Base-by-base conservation (phyloP, 2,888 invertebrate genomes). In the Teleogryllus oceanicus region DNA sequence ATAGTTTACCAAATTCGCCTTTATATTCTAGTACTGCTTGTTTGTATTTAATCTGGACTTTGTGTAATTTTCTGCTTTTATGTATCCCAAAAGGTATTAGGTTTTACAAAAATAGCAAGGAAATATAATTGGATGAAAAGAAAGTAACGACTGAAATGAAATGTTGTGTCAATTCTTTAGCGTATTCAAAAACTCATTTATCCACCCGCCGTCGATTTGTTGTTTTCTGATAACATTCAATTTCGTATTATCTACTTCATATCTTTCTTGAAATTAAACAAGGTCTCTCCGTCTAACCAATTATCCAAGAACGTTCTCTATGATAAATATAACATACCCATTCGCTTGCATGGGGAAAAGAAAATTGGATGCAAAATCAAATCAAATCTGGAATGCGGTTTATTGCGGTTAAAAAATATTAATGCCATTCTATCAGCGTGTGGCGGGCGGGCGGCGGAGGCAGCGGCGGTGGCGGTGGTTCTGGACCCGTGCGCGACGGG, bases 141-240 rank as follows among this genome's bases (percentile, higher is more conserved):
- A 37, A 37, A 37, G 37, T 37, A 37, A 37, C 37, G 37, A 8
- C 5, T 37, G 37, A 37, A 37, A 37, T 37, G 37, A 37, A 37
- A 37, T 37, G 37, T 37, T 37, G 37, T 37, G 37, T 8, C 37
- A 37, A 62, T 62, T 62, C 62, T n/a, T 62, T 62, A 62, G n/a
- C 62, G 62, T 16, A 62, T 62, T 62, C 62, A 62, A 62, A 62
- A 62, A 62, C 62, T 62, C 62, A n/a, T 62, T 62, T 18, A 62
- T 62, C 8, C 62, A 18, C 62, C 13, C 16, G 62, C n/a, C n/a
- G 62, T 62, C 62, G 62, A 62, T 62, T 62, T 62, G 62, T 62
- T 62, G 62, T n/a, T 62, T 62, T 62, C 62, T 62, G 62, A 62
- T 62, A 62, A 62, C 62, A 62, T 62, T 62, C 62, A 62, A 62